These are phyloP conservation scores for Tipula lateralis DNA, from an alignment of 2,888 invertebrate species.

Conservation along the genomic window DNA sequence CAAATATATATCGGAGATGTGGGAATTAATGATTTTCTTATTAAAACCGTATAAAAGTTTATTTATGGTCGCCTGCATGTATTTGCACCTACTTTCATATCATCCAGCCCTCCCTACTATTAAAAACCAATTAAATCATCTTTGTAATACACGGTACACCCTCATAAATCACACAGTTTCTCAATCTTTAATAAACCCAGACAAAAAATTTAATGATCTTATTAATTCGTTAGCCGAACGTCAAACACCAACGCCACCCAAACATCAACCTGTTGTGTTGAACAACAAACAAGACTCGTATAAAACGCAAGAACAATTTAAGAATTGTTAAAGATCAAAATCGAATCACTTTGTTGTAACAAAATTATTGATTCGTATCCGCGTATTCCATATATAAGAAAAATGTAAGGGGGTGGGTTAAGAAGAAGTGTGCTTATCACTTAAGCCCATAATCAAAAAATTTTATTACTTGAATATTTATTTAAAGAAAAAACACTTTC, in stretches of 20 bases:
- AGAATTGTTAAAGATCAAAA: not conserved
- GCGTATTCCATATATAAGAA: no score
- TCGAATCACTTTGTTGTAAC: not conserved
- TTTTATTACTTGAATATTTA: not conserved
- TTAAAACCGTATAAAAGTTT: not conserved
- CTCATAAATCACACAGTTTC: not conserved
- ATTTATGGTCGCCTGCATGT: not conserved
- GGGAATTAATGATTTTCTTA: not conserved
- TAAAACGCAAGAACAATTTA: not conserved
- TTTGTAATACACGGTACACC: not conserved
- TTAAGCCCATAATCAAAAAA: not conserved
- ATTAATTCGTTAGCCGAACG: not conserved
- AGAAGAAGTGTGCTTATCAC: not conserved
- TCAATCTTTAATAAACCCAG: not conserved
- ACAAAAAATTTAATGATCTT: not conserved
- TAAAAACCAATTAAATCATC: not conserved
- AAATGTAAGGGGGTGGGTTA: no score
- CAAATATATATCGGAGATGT: not conserved
- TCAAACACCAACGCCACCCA: not conserved
- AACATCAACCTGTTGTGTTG: not conserved
- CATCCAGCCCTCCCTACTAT: not conserved
- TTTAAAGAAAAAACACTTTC: not conserved
- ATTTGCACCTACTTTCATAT: no score
- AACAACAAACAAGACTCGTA: not conserved
- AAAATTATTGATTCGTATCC: not conserved